Evolutionary conservation across 2,888 invertebrate genomes (phyloP).

Genomic region (Lacanobia wlatinum): DNA sequence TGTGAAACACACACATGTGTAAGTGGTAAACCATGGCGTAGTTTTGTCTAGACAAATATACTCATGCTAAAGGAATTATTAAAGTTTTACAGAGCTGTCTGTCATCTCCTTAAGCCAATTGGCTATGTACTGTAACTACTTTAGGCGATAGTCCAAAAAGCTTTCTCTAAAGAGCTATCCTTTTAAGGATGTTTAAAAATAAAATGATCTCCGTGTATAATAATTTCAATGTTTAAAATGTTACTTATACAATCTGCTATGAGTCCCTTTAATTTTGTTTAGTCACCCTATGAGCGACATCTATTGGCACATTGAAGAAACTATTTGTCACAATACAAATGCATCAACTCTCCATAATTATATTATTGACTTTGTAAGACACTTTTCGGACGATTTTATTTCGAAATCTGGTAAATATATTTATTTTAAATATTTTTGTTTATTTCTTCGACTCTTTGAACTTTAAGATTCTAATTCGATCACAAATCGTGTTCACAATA

Average conservation of each 20-base stretch:
- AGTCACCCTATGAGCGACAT: constrained; percentile 37
- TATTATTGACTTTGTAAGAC: constrained; percentile 46
- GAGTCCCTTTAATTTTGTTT: neutral
- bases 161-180: neutral
- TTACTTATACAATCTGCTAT: neutral
- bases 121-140: too few relatives aligned
- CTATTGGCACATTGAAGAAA: constrained; percentile 59
- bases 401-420: constrained; percentile 15
- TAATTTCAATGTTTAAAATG: neutral
- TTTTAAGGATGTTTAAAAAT: neutral
- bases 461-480: neutral
- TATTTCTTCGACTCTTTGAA: neutral
- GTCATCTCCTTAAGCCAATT: too few relatives aligned
- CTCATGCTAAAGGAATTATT: neutral
- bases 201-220: neutral
- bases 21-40: neutral
- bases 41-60: neutral
- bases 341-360: neutral
- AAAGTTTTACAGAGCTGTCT: too few relatives aligned
- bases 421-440: neutral
- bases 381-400: constrained; percentile 51
- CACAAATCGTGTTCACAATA: constrained; percentile 12
- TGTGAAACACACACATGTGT: neutral
- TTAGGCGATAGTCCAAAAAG: too few relatives aligned
- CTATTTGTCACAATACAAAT: constrained; percentile 9